These are phyloP conservation scores for Apodemia mormo DNA, from an alignment of 2,888 invertebrate species.

Conservation along the genomic window DNA sequence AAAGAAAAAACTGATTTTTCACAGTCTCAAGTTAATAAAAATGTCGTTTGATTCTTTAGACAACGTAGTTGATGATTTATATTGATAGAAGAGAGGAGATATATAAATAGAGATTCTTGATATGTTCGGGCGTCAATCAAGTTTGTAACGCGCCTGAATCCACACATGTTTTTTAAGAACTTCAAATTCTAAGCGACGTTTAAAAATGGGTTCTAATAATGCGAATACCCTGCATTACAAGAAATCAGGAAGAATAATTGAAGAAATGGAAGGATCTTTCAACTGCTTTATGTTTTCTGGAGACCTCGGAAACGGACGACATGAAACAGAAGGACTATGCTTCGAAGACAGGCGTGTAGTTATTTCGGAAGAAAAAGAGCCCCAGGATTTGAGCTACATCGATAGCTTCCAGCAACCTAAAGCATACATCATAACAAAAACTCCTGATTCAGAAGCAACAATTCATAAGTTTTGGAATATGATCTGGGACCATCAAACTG, in stretches of 20 bases:
- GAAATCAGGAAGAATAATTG: not conserved
- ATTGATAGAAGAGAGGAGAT: not conserved
- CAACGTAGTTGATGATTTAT: not conserved
- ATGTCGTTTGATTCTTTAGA: not conserved
- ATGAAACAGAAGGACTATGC: not conserved
- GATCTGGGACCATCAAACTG: not conserved
- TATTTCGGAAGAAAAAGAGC: not conserved
- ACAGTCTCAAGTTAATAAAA: not conserved
- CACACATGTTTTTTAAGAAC: not conserved
- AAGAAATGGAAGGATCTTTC: not conserved
- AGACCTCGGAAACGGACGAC: not conserved
- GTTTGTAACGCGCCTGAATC: not conserved
- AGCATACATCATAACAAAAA: not conserved
- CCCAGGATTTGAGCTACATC: not conserved
- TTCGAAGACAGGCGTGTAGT: not conserved
- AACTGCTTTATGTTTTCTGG: not conserved
- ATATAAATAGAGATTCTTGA: not conserved
- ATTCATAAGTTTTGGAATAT: not conserved
- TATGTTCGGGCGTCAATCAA: not conserved
- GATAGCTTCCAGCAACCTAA: not conserved
- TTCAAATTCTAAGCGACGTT: not conserved
- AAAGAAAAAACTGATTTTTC: not conserved
- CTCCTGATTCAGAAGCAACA: not conserved
- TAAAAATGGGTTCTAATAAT: not conserved
- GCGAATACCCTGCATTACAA: not conserved